Percentiles rank a stretch among this genome's conserved stretches.
phyloP scores from a whole-genome alignment of 2,888 invertebrate genomes.

The Tenodera sinensis region DNA sequence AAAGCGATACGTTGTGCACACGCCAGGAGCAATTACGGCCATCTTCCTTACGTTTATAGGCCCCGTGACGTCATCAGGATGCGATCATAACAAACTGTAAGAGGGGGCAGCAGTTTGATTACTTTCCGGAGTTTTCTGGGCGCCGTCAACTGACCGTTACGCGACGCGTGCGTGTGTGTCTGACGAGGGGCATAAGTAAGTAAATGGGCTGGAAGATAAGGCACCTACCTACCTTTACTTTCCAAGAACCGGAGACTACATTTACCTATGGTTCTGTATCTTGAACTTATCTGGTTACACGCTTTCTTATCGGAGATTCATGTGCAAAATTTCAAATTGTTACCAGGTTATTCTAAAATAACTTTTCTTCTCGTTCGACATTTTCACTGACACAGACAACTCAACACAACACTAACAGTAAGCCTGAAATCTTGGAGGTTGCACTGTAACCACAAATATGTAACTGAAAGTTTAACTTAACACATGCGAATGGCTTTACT shows the following conservation, averaged over 20 bases:
- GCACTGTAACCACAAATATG: too few species aligned
- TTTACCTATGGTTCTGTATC: too few species aligned
- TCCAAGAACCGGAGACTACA: neutral
- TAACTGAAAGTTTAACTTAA: too few species aligned
- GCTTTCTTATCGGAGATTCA: too few species aligned
- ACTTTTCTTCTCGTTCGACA: too few species aligned
- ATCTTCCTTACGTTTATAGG: neutral
- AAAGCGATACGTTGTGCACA: neutral
- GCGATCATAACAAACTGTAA: neutral
- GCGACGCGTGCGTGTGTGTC: neutral
- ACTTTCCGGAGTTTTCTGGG: neutral
- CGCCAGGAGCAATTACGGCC: neutral
- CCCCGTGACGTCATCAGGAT: neutral
- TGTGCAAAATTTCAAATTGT: too few species aligned
- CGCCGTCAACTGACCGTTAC: neutral
- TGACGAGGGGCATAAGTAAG: neutral
- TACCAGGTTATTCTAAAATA: too few species aligned
- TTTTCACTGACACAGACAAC: too few species aligned
- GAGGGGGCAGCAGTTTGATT: neutral
- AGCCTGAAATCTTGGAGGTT: too few species aligned
- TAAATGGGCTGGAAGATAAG: neutral
- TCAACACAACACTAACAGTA: too few species aligned
- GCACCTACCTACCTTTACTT: neutral
- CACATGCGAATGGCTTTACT: too few species aligned
- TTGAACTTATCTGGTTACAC: too few species aligned